Base-by-base conservation (phyloP, 2,888 invertebrate genomes). In the Syritta pipiens region DNA sequence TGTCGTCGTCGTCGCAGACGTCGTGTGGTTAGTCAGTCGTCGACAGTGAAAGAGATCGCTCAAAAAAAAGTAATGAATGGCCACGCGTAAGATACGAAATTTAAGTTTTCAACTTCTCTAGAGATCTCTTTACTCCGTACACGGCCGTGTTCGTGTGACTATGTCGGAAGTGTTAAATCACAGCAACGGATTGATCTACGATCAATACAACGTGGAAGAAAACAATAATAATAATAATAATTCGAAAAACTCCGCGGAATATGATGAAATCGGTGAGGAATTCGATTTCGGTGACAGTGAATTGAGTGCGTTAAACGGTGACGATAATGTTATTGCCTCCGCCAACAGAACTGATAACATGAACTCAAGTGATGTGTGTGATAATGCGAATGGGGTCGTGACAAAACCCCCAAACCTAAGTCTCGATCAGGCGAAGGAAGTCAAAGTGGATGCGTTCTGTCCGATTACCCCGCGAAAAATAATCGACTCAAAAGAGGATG, bases 221-320 rank as follows among this genome's bases (percentile, higher is more conserved):
- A 59, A 59, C 57, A 53, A 62, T 30, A 19, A 69, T 49, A 53
- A 42, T 24, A 75, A 69, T 57, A 75, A 68, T 46, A 77, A 65
- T 51, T 53, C 57, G 10, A 75, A 32, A 35, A 71, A 63, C 10
- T 32, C 68, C 14, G 68, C 71, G 20, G 82, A 81, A 51, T 83
- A 83, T 82, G 86, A 86, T 81, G 84, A 84, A 83, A 83, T 84
- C 83, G 85, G 84, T 82, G 86, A 86, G 77, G 84, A 85, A 81
- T 86, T 85, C 81, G 84, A 85, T 82, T 86, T 86, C 49, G 84
- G 84, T 82, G 86, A 86, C 82, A 84, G 83, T 81, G 85, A 86
- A 81, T 83, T 85, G 35, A 83, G 83, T 60, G 84, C 82, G 67
- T 82, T 83, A 42, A 83, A 79, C 37, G 82, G 51, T 35, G 82